Percentiles rank a stretch among this genome's conserved stretches.
Evolutionary conservation across 2,888 invertebrate genomes (phyloP).

Genomic region (Odontocerum albicorne): DNA sequence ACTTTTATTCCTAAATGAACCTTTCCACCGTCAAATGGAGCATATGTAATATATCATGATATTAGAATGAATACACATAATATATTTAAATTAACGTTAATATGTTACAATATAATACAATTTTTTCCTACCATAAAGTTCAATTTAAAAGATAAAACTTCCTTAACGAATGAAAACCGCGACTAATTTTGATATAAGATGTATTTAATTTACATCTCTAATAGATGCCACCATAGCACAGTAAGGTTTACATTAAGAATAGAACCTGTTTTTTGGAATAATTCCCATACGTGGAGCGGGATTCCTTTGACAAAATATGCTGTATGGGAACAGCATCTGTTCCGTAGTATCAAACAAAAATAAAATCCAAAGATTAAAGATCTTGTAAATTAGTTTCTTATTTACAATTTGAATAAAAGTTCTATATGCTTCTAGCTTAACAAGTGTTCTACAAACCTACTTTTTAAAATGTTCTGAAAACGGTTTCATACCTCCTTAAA

Average conservation of each 20-base stretch:
- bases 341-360: too few species aligned
- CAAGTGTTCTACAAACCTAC: too few species aligned
- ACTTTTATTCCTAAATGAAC: conserved; percentile 1
- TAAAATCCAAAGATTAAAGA: too few species aligned
- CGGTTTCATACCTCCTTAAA: too few species aligned
- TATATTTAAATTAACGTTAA: neutral
- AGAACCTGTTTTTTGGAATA: conserved; percentile 10
- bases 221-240: conserved; percentile 14
- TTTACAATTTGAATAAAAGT: too few species aligned
- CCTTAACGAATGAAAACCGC: conserved; percentile 17
- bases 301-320: too few species aligned
- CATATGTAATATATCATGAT: neutral
- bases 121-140: conserved; percentile 13
- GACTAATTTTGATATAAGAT: conserved; percentile 21
- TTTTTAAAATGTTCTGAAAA: too few species aligned
- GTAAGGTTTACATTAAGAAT: conserved; percentile 1
- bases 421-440: too few species aligned
- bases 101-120: too few species aligned
- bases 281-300: neutral
- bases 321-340: too few species aligned
- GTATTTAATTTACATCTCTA: conserved; percentile 20
- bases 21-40: neutral
- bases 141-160: conserved; percentile 21
- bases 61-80: neutral
- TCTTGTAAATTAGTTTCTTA: too few species aligned